A percentile compares a stretch with the other conserved stretches of the same genome.
phyloP scores from a whole-genome alignment of 2,113 vertebrate species.

The Amphilophus citrinellus region DNA sequence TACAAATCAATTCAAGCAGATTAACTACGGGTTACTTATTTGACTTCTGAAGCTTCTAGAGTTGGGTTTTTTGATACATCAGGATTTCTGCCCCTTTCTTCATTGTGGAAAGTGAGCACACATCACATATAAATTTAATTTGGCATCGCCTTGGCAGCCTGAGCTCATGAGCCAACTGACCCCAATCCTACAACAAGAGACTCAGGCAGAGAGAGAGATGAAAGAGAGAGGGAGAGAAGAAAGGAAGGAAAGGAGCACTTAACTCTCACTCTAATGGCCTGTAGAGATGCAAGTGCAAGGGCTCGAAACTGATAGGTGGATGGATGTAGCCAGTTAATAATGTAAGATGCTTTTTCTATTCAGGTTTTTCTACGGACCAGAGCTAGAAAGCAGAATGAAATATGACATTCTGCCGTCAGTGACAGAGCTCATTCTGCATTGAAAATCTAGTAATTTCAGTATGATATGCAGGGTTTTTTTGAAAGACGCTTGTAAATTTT shows the following conservation, averaged over 20 bases:
- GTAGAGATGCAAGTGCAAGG: constrained; percentile 61
- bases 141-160: constrained; percentile 52
- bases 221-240: constrained; percentile 28
- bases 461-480: not conserved
- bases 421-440: constrained; percentile 20
- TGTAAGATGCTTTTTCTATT: constrained; percentile 59
- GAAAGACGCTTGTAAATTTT: not conserved
- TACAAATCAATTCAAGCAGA: not conserved
- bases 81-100: constrained; percentile 14
- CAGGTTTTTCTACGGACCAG: constrained; percentile 31
- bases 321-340: constrained; percentile 71
- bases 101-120: constrained; percentile 47
- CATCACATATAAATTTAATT: constrained; percentile 70
- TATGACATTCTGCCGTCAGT: constrained; percentile 19
- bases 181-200: constrained; percentile 74
- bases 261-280: constrained; percentile 68
- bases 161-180: constrained; percentile 66
- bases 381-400: constrained; percentile 52
- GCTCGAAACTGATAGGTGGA: constrained; percentile 60
- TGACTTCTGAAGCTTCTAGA: not conserved
- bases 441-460: not conserved
- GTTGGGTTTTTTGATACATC: constrained; percentile 2
- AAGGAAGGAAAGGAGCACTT: constrained; percentile 71
- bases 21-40: constrained; percentile 7
- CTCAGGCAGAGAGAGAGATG: constrained; percentile 28